Evolutionary conservation across 37 sponge, comb jelly and placozoan genomes (phyloP), one percentile per base, ranked within the genome.

Genomic region (Crambe crambe): DNA sequence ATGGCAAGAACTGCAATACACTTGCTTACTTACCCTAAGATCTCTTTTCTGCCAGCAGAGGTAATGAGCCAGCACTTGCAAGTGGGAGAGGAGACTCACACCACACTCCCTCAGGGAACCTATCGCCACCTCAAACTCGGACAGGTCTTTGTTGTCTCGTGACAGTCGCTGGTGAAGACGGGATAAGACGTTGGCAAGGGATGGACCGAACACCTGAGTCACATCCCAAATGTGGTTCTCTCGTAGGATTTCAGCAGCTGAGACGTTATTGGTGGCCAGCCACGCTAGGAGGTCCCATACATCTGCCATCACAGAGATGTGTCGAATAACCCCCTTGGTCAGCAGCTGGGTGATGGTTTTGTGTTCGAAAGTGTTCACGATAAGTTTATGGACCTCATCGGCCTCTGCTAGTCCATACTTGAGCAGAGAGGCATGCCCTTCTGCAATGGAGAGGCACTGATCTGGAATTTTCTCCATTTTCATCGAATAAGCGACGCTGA

Each of bases 171-270:
- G 79, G 56, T 73, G 68, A 23, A 86, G 51, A 12, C 80, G 70
- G 0, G 79, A 56, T 23, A 86, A 42, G 3, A 86, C 66, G 31
- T 43, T 73, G 1, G 56, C 80, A 10, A 86, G 74, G 21, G 66
- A 70, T 1, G 78, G 85, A 1, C 75, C 83, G 29, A 83, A 47
- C 34, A 65, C 59, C 3, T 58, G 18, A 3, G 77, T 37, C 29
- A 88, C 78, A 36, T 88, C 88, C 78, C 78, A 82, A 51, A 82
- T 54, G 64, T 71, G 37, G 30, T 88, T 77, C 8, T 71, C 39
- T 32, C 34, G 26, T 58, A 88, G 81, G 21, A 88, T 37, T 6
- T 30, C 42, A 15, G 38, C 37, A 0, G 57, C 43, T 18, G 38
- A 51, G 56, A 54, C 69, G 31, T 79, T 56, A 41, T 43, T 3